Base-by-base conservation (phyloP, 2,888 invertebrate species). In the Pocota personata region DNA sequence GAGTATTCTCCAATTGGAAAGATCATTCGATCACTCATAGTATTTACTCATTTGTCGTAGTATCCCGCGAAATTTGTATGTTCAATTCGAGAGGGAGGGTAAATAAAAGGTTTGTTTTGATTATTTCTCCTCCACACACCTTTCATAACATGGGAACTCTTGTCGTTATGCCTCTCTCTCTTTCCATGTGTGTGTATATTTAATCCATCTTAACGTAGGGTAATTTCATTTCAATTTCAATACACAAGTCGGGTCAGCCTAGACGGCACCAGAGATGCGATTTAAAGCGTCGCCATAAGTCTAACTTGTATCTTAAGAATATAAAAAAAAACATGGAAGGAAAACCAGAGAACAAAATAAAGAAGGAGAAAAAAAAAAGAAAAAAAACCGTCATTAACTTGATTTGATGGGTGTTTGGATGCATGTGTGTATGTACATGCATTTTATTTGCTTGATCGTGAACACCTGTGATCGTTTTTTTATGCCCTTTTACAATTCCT, bases 381-480 rank as follows among this genome's bases (percentile, higher is more conserved):
- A 62, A 48, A 62, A 86, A 46, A 75, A 80, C 48, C 58, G 76
- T 71, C 84, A 82, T 80, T 86, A 82, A 87, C 82, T 87, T 87
- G 82, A 87, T 87, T 87, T 87, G 86, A 87, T 87, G 82, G 72
- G 86, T 87, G 80, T 87, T 87, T 80, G 66, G 60, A 76, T 80
- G 80, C 66, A 78, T 62, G 55, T 67, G 40, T 43, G 72, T 67
- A 48, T 62, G 75, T 78, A 30, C 40, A 60, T 78, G 78, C 67
- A 79, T 83, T 83, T 83, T 87, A 75, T 87, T 76, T 86, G 88
- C 86, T 84, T 78, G 88, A 88, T 89, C 88, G 88, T 83, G 88
- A 88, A 89, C 89, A 89, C 89, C 89, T 89, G 89, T 89, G 89
- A 88, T 83, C 87, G 82, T 84, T 87, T 88, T 24, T 88, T 88